A percentile compares a stretch with the other conserved stretches of the same genome.
Conservation (phyloP, 2,797 vertebrate genomes). For the Acipenser transmontanus region DNA sequence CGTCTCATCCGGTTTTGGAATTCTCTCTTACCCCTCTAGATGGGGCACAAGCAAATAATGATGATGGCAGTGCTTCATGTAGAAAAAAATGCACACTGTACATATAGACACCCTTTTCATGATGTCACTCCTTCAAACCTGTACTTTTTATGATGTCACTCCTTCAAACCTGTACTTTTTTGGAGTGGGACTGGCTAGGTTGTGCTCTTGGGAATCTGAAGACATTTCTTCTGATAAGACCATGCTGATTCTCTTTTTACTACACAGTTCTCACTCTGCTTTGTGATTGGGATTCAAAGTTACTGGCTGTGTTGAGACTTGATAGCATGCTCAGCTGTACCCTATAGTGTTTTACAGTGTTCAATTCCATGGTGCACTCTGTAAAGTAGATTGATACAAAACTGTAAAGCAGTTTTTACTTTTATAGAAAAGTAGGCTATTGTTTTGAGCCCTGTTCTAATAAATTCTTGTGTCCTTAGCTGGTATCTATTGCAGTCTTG, state of each 20-base stretch:
- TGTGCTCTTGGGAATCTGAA: too few species aligned
- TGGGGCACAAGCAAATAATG: too few species aligned
- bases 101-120: too few species aligned
- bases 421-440: slow-evolving; percentile 28
- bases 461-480: slow-evolving; percentile 19
- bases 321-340: slow-evolving; percentile 8
- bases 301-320: slow-evolving; percentile 18
- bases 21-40: too few species aligned
- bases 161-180: too few species aligned
- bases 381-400: slow-evolving; percentile 36
- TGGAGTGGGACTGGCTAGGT: too few species aligned
- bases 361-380: slow-evolving; percentile 28
- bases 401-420: slow-evolving; percentile 27
- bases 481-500: slow-evolving; percentile 15
- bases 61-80: too few species aligned
- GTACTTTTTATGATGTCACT: too few species aligned
- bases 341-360: slow-evolving; percentile 11
- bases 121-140: too few species aligned
- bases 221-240: too few species aligned
- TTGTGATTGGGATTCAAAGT: slow-evolving; percentile 13
- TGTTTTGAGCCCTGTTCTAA: slow-evolving; percentile 38
- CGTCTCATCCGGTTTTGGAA: too few species aligned
- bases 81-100: too few species aligned
- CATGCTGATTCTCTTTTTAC: neutral
- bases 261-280: slow-evolving; percentile 15